A percentile compares a stretch with the other conserved stretches of the same genome.
Conservation (phyloP, 2,797 vertebrate species). For the Yasuhikotakia modesta region DNA sequence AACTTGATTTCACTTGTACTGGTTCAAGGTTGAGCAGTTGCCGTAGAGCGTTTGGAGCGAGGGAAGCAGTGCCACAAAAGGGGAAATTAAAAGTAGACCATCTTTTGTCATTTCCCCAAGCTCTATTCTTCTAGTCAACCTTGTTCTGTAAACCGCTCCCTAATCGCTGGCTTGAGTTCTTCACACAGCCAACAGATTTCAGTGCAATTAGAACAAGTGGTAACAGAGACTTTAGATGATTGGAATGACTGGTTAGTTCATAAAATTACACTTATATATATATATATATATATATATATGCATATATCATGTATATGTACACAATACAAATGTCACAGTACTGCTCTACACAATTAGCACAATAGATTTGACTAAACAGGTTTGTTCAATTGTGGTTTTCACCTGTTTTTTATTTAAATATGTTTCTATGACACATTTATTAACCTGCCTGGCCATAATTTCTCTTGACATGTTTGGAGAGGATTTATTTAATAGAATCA, state of each 20-base stretch:
- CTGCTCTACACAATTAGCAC: conserved; percentile 64
- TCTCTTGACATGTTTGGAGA: background rate
- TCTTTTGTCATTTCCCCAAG: conserved; percentile 48
- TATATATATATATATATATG: conserved; percentile 37
- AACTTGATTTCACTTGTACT: conserved; percentile 5
- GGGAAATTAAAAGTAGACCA: conserved; percentile 52
- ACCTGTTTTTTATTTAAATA: background rate
- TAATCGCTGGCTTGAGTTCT: conserved; percentile 36
- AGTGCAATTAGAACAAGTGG: conserved; percentile 30
- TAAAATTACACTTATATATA: conserved; percentile 12
- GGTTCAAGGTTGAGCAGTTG: conserved; percentile 39
- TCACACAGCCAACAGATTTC: conserved; percentile 27
- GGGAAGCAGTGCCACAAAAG: conserved; percentile 38
- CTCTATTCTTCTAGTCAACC: conserved; percentile 31
- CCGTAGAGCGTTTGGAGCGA: conserved; percentile 37
- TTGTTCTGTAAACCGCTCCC: conserved; percentile 41
- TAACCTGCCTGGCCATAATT: background rate
- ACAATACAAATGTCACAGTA: conserved; percentile 66
- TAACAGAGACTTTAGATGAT: conserved; percentile 1
- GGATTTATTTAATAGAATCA: background rate
- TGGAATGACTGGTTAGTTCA: conserved; percentile 46
- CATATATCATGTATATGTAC: conserved; percentile 58
- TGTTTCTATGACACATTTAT: too few species aligned
- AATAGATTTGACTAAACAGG: conserved; percentile 34
- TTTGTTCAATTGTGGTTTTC: background rate